Conservation (phyloP, 2,113 vertebrate genomes). For the Eupsittula cactorum region DNA sequence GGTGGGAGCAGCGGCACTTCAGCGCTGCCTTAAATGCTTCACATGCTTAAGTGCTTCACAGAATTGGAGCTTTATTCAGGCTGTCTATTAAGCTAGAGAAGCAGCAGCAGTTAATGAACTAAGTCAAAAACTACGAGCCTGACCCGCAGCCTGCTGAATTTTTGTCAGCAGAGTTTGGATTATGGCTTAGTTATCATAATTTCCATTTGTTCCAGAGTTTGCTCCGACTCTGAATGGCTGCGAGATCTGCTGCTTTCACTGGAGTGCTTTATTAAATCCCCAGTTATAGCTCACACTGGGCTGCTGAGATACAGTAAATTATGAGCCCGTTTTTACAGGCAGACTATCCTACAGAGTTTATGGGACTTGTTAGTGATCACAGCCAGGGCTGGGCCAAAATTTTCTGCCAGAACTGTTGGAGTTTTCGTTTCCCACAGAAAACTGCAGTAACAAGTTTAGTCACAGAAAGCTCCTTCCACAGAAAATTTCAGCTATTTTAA, state of each 20-base stretch:
- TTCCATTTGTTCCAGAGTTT: constrained; percentile 68
- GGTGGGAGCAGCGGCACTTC: neutral
- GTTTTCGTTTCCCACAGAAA: neutral
- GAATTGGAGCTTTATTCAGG: constrained; percentile 14
- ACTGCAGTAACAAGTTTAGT: neutral
- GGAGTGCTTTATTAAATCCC: constrained; percentile 61
- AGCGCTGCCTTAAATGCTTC: neutral
- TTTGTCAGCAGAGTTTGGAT: constrained; percentile 60
- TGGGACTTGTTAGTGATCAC: constrained; percentile 28
- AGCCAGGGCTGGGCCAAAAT: constrained; percentile 14
- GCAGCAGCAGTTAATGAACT: constrained; percentile 60
- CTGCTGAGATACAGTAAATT: constrained; percentile 62
- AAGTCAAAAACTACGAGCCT: constrained; percentile 22
- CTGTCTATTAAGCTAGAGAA: constrained; percentile 31
- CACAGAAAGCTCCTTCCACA: neutral
- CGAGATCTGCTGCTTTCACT: constrained; percentile 30
- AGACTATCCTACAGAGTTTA: constrained; percentile 55
- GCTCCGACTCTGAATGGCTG: constrained; percentile 39
- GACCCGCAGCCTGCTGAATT: constrained; percentile 41
- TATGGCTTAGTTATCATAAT: constrained; percentile 65
- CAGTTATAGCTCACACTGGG: constrained; percentile 52
- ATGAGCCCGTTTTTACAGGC: constrained; percentile 25
- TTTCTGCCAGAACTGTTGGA: neutral
- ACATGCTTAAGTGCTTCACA: neutral
- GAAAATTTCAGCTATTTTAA: neutral